A percentile compares a stretch with the other conserved stretches of the same genome.
Conservation (phyloP, 2,888 invertebrate genomes). For the Baccha elongata region DNA sequence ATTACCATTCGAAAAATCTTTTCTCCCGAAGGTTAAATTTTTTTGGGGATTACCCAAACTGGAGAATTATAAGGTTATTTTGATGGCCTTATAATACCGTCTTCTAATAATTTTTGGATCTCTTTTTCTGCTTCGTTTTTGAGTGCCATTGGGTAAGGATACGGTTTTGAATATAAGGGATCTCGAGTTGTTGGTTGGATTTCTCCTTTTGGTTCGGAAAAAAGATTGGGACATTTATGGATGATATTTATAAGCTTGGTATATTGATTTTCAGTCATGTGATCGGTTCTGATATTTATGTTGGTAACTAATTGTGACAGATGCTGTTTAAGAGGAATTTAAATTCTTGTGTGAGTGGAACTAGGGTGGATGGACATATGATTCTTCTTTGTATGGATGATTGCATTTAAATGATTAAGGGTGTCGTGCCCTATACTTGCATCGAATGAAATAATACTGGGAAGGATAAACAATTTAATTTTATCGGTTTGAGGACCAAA, state of each 20-base stretch:
- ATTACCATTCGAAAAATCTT: conserved; percentile 8
- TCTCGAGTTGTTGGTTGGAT: conserved; percentile 75
- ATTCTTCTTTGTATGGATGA: background rate
- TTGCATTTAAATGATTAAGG: conserved; percentile 16
- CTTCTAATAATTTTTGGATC: conserved; percentile 75
- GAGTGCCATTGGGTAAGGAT: conserved; percentile 77
- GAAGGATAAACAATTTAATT: conserved; percentile 31
- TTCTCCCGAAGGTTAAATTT: background rate
- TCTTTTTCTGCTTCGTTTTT: conserved; percentile 76
- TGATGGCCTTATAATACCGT: conserved; percentile 30
- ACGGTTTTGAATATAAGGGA: conserved; percentile 76
- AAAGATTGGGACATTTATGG: conserved; percentile 11
- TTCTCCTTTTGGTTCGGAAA: conserved; percentile 74
- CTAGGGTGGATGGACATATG: background rate
- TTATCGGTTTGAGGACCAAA: conserved; percentile 17
- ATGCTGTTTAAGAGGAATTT: conserved; percentile 4
- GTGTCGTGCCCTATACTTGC: conserved; percentile 45
- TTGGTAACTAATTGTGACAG: background rate
- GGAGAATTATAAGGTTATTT: background rate
- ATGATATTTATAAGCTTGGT: background rate
- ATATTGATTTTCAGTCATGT: background rate
- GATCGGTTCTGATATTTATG: background rate
- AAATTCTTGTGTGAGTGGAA: background rate
- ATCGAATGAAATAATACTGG: conserved; percentile 30
- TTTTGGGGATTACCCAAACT: background rate